Evolutionary conservation across 1,140 invertebrate species (phyloP).

Genomic region (Solen grandis): DNA sequence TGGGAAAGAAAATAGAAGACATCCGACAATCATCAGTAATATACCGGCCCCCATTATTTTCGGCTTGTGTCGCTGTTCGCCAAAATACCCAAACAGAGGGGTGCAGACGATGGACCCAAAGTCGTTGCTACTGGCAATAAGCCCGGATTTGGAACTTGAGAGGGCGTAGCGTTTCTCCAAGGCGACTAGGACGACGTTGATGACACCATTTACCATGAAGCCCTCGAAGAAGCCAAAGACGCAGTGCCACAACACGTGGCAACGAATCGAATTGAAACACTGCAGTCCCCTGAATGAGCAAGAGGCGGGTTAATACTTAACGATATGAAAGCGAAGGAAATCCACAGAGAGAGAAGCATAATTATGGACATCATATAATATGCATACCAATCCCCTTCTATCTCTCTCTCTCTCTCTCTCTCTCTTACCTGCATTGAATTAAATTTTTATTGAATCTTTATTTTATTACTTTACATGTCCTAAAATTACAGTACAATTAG

Average conservation of each 20-base stretch:
- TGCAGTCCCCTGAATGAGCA: slow-evolving; percentile 61
- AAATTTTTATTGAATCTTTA: no score
- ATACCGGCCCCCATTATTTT: slow-evolving; percentile 87
- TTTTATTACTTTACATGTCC: no score
- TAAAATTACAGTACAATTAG: no score
- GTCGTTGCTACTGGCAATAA: slow-evolving; percentile 90
- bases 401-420: no score
- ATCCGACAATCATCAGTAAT: slow-evolving; percentile 88
- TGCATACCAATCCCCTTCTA: background rate
- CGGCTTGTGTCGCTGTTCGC: slow-evolving; percentile 89
- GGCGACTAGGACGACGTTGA: slow-evolving; percentile 92
- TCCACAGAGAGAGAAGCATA: background rate
- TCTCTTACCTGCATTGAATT: no score
- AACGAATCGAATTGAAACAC: slow-evolving; percentile 61
- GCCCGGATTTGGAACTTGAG: slow-evolving; percentile 86
- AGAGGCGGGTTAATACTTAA: no score
- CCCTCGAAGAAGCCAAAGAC: slow-evolving; percentile 81
- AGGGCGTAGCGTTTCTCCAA: slow-evolving; percentile 91
- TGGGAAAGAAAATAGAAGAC: slow-evolving; percentile 94
- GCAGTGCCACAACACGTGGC: slow-evolving; percentile 66
- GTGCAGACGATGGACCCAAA: slow-evolving; percentile 89
- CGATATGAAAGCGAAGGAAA: no score
- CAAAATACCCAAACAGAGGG: slow-evolving; percentile 91
- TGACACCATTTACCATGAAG: slow-evolving; percentile 92
- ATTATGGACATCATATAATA: background rate